phyloP scores from a whole-genome alignment of 2,888 invertebrate genomes.

The Macrophya annulata region DNA sequence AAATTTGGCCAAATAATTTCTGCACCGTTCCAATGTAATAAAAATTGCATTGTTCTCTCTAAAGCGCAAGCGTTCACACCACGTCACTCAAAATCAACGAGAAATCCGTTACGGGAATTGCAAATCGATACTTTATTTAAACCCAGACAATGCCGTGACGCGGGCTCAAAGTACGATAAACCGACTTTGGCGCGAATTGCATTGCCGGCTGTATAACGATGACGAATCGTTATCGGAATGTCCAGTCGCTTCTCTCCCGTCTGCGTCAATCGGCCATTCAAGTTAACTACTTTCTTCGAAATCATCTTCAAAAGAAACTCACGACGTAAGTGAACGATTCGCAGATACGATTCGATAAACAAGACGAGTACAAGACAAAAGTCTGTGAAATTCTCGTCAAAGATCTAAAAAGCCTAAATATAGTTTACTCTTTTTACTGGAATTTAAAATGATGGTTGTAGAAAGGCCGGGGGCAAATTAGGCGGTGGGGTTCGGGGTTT shows the following conservation, averaged over 20 bases:
- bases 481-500: slow-evolving; percentile 58
- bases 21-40: background rate
- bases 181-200: slow-evolving; percentile 23
- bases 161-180: slow-evolving; percentile 20
- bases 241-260: slow-evolving; percentile 19
- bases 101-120: slow-evolving; percentile 37
- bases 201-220: slow-evolving; percentile 1
- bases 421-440: slow-evolving; percentile 72
- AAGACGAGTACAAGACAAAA: background rate
- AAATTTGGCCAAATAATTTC: slow-evolving; percentile 17
- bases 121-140: slow-evolving; percentile 47
- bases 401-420: slow-evolving; percentile 67
- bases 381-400: background rate
- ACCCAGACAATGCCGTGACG: slow-evolving; percentile 47
- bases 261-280: background rate
- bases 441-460: slow-evolving; percentile 78
- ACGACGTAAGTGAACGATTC: background rate
- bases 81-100: slow-evolving; percentile 45
- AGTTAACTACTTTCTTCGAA: background rate
- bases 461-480: slow-evolving; percentile 76
- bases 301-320: background rate
- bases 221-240: slow-evolving; percentile 52
- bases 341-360: background rate
- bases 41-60: slow-evolving; percentile 32
- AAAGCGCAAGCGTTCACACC: background rate